phyloP scores from a whole-genome alignment of 2,888 invertebrate species.

The Strigamia crassipes region DNA sequence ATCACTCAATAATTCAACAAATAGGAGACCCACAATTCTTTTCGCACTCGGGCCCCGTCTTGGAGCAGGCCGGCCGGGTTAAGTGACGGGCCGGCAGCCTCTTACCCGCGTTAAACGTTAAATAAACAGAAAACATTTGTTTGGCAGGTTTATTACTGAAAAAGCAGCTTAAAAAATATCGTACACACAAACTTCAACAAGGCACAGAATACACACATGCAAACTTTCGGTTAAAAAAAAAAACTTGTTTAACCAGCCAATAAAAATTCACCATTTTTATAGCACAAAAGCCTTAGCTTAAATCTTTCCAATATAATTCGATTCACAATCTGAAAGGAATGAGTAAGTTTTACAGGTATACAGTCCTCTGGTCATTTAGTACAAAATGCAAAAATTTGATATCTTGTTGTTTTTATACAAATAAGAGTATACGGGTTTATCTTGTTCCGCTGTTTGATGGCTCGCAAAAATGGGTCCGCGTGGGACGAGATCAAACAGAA shows the following conservation, averaged over 20 bases:
- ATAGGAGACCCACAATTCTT: too few relatives aligned
- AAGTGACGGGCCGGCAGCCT: too few relatives aligned
- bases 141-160: not conserved
- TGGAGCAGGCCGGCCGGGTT: too few relatives aligned
- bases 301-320: conserved; percentile 1
- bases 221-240: conserved; percentile 3
- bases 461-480: not conserved
- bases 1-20: too few relatives aligned
- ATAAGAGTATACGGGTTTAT: not conserved
- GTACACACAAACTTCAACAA: conserved; percentile 27
- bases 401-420: conserved; percentile 1
- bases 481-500: conserved; percentile 72
- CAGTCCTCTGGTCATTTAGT: not conserved
- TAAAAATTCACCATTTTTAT: conserved; percentile 4
- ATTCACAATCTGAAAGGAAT: not conserved
- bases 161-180: conserved; percentile 15
- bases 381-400: not conserved
- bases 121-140: not conserved
- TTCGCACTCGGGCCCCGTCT: too few relatives aligned
- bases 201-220: conserved; percentile 27
- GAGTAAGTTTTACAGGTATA: conserved; percentile 4
- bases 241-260: not conserved
- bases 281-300: conserved; percentile 5
- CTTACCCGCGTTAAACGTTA: too few relatives aligned
- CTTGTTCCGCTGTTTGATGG: not conserved